A percentile compares a stretch with the other conserved stretches of the same genome.
Evolutionary conservation across 2,113 vertebrate genomes (phyloP).

Genomic region (Rhadina sibilatrix): DNA sequence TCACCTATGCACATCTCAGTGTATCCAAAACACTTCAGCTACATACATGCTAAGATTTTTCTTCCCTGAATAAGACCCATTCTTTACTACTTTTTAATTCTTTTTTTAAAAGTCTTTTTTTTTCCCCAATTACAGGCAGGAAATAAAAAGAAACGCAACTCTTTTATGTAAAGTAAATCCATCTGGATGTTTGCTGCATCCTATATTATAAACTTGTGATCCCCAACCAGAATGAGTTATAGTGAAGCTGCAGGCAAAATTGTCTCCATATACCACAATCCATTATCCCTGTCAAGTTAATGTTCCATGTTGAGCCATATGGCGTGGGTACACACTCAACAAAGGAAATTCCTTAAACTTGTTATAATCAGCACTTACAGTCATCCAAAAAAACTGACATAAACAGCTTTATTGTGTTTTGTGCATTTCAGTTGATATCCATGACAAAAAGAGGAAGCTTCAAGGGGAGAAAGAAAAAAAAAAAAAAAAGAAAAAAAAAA

Average conservation of each 20-base stretch:
- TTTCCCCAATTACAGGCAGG: slow-evolving; percentile 70
- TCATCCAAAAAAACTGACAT: slow-evolving; percentile 84
- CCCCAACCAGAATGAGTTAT: slow-evolving; percentile 83
- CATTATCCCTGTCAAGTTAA: slow-evolving; percentile 92
- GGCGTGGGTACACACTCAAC: slow-evolving; percentile 84
- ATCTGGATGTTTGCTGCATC: slow-evolving; percentile 80
- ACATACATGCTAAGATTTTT: not conserved
- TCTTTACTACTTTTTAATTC: slow-evolving; percentile 68
- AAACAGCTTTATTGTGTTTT: slow-evolving; percentile 88
- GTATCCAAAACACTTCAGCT: not conserved
- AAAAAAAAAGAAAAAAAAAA: not conserved
- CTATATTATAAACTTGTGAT: slow-evolving; percentile 80
- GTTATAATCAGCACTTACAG: slow-evolving; percentile 89
- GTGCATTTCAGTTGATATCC: slow-evolving; percentile 82
- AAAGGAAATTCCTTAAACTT: slow-evolving; percentile 90
- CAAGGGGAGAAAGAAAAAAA: not conserved
- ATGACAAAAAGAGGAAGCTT: slow-evolving; percentile 82
- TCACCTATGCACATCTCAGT: not conserved
- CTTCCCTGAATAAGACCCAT: slow-evolving; percentile 46
- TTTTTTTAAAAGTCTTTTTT: slow-evolving; percentile 55
- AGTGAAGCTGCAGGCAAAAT: slow-evolving; percentile 84
- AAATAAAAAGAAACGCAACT: slow-evolving; percentile 81
- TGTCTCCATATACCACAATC: slow-evolving; percentile 87
- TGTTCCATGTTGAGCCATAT: slow-evolving; percentile 92
- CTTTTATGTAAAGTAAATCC: slow-evolving; percentile 81